phyloP scores from a whole-genome alignment of 1,140 invertebrate species.

The Hestina assimilis region DNA sequence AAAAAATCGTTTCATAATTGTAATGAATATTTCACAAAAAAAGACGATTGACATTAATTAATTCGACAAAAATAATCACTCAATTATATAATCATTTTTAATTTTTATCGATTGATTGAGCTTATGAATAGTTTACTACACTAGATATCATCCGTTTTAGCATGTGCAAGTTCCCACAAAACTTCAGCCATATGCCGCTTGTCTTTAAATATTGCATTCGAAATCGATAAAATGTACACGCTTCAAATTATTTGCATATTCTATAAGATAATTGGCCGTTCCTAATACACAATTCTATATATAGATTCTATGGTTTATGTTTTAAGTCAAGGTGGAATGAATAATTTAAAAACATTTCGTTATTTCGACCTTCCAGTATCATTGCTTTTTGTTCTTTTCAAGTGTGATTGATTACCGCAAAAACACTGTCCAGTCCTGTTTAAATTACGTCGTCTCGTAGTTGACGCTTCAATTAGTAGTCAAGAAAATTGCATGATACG shows the following conservation, averaged over 20 bases:
- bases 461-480: conserved; percentile 36
- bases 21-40: not conserved
- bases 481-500: conserved; percentile 41
- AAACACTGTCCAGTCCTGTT: conserved; percentile 19
- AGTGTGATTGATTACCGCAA: conserved; percentile 21
- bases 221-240: conserved; percentile 36
- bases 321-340: conserved; percentile 9
- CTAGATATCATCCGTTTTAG: not conserved
- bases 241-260: conserved; percentile 37
- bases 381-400: conserved; percentile 26
- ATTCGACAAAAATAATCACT: not conserved
- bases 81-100: not conserved
- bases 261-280: conserved; percentile 43
- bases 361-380: conserved; percentile 26
- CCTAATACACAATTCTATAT: conserved; percentile 3
- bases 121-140: too few relatives aligned
- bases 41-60: not conserved
- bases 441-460: conserved; percentile 20
- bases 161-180: conserved; percentile 26
- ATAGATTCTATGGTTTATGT: not conserved
- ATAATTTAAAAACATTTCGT: conserved; percentile 11
- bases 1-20: not conserved
- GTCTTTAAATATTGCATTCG: conserved; percentile 5
- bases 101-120: not conserved
- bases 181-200: conserved; percentile 18